phyloP scores from a whole-genome alignment of 2,888 invertebrate genomes.

The Erynnis tages region DNA sequence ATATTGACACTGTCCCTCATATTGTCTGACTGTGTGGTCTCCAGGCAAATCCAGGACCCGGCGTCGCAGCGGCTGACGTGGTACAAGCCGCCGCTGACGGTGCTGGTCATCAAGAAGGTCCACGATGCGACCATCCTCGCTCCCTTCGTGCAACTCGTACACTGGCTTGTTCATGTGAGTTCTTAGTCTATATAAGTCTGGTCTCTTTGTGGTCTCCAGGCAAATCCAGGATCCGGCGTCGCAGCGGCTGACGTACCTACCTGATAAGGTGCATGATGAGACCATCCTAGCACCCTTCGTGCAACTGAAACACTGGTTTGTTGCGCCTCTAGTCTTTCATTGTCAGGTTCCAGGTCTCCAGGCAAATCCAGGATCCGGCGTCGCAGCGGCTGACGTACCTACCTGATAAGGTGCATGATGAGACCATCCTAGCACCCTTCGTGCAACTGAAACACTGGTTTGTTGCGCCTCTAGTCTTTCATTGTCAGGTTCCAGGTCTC shows the following conservation, averaged over 20 bases:
- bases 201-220: no score
- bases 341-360: no score
- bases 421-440: conserved; percentile 93
- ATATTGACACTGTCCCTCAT: no score
- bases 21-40: no score
- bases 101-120: conserved; percentile 97
- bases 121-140: conserved; percentile 93
- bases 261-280: conserved; percentile 97
- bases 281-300: conserved; percentile 94
- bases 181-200: no score
- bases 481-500: no score
- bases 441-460: conserved; percentile 96
- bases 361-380: conserved; percentile 98
- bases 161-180: conserved; percentile 94
- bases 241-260: conserved; percentile 97
- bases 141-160: conserved; percentile 95
- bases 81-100: conserved; percentile 98
- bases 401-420: conserved; percentile 97
- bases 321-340: conserved; percentile 83
- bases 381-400: conserved; percentile 98
- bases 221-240: conserved; percentile 99
- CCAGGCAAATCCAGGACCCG: conserved; percentile 98
- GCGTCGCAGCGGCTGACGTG: conserved; percentile 97
- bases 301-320: conserved; percentile 95
- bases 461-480: conserved; percentile 83